Percentiles rank a stretch among this genome's conserved stretches.
Conservation (phyloP, 2,888 invertebrate genomes). For the Mythimna lalbum region DNA sequence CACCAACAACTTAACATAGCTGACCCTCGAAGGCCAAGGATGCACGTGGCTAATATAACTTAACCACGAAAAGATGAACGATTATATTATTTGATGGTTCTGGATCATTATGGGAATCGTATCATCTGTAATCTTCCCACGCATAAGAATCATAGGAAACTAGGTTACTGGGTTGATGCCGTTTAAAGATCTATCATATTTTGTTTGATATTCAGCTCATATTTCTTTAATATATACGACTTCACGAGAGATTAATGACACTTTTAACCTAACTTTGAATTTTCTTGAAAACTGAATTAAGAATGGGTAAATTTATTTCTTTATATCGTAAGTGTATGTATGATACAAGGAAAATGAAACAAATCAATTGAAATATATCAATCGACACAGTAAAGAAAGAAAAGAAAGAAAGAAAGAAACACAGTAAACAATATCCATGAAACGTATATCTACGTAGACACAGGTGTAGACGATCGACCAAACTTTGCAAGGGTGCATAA, state of each 20-base stretch:
- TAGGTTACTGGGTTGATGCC: constrained; percentile 44
- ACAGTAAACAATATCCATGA: neutral
- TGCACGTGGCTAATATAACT: too few species aligned
- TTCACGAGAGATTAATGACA: constrained; percentile 22
- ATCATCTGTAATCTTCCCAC: constrained; percentile 51
- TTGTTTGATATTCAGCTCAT: constrained; percentile 32
- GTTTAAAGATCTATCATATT: constrained; percentile 52
- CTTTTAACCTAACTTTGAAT: constrained; percentile 10
- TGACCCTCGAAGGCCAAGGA: too few species aligned
- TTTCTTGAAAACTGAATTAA: neutral
- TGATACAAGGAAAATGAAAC: neutral
- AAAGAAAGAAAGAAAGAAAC: too few species aligned
- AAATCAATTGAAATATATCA: neutral
- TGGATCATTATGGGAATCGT: constrained; percentile 31
- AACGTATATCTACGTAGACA: too few species aligned
- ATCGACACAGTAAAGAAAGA: neutral
- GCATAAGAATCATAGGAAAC: constrained; percentile 43
- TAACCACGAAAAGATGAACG: constrained; percentile 14
- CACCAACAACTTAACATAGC: too few species aligned
- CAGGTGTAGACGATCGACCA: neutral
- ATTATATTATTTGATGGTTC: constrained; percentile 30
- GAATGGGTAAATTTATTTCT: neutral
- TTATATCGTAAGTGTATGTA: neutral
- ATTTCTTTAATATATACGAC: constrained; percentile 37
- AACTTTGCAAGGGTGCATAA: constrained; percentile 7